Evolutionary conservation across 2,888 invertebrate genomes (phyloP).

Genomic region (Sphinx pinastri): DNA sequence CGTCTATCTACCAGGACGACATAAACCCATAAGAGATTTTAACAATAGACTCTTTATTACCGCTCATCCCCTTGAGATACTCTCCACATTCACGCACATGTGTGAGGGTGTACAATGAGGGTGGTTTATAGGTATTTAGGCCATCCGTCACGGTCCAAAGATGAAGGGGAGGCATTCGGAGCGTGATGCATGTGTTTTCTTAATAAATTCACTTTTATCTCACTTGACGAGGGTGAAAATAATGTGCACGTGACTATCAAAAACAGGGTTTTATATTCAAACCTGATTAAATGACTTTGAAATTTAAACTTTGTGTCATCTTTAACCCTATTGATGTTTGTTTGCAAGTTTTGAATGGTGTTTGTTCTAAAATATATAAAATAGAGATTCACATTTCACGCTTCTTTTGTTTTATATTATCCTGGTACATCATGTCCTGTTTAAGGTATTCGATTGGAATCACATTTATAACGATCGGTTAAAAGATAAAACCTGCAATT

Average conservation of each 20-base stretch:
- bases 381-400: too few relatives aligned
- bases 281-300: too few relatives aligned
- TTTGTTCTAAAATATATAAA: too few relatives aligned
- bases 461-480: not conserved
- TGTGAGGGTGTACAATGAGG: constrained; percentile 28
- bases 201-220: constrained; percentile 15
- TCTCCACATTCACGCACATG: constrained; percentile 43
- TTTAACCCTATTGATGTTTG: not conserved
- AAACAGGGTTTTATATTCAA: not conserved
- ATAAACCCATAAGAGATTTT: constrained; percentile 33
- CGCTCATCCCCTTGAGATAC: constrained; percentile 43
- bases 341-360: constrained; percentile 3
- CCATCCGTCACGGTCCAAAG: constrained; percentile 23
- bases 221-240: not conserved
- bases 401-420: not conserved
- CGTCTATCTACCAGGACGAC: constrained; percentile 32
- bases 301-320: too few relatives aligned
- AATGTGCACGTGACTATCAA: not conserved
- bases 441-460: not conserved
- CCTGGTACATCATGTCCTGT: not conserved
- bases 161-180: constrained; percentile 16
- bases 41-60: constrained; percentile 45
- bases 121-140: constrained; percentile 29
- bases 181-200: constrained; percentile 24
- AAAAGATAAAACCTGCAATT: constrained; percentile 17